These are phyloP conservation scores for Harpagoxenus sublaevis DNA, from an alignment of 2,888 invertebrate species.

Conservation along the genomic window DNA sequence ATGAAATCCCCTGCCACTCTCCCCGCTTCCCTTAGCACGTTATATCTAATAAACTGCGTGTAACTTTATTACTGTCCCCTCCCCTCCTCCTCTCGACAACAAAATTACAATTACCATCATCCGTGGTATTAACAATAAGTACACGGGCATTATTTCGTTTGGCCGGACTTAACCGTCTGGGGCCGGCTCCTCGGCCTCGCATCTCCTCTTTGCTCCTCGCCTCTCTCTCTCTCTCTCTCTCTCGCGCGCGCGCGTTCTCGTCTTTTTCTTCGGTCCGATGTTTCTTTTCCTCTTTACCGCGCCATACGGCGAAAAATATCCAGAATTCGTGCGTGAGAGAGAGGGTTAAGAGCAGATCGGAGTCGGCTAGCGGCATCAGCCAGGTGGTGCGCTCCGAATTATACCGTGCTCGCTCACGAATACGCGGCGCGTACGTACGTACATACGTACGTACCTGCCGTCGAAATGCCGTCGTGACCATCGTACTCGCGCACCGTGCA, in stretches of 20 bases:
- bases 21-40: conserved; percentile 15
- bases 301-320: conserved; percentile 43
- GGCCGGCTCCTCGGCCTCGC: neutral
- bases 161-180: conserved; percentile 6
- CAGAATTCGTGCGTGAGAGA: conserved; percentile 53
- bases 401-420: conserved; percentile 43
- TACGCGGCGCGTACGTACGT: neutral
- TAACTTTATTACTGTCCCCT: conserved; percentile 38
- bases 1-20: conserved; percentile 35
- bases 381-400: conserved; percentile 76
- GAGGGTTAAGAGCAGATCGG: conserved; percentile 29
- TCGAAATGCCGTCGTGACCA: conserved; percentile 46
- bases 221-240: too few relatives aligned
- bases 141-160: conserved; percentile 38
- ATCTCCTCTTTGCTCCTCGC: neutral
- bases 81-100: neutral
- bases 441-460: conserved; percentile 39
- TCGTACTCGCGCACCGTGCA: conserved; percentile 27
- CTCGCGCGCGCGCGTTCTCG: neutral
- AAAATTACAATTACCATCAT: conserved; percentile 43
- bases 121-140: conserved; percentile 5
- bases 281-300: neutral
- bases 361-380: conserved; percentile 67
- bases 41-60: conserved; percentile 31
- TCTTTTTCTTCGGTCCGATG: neutral